Evolutionary conservation across 2,888 invertebrate genomes (phyloP).

Genomic region (Bedellia somnulentella): DNA sequence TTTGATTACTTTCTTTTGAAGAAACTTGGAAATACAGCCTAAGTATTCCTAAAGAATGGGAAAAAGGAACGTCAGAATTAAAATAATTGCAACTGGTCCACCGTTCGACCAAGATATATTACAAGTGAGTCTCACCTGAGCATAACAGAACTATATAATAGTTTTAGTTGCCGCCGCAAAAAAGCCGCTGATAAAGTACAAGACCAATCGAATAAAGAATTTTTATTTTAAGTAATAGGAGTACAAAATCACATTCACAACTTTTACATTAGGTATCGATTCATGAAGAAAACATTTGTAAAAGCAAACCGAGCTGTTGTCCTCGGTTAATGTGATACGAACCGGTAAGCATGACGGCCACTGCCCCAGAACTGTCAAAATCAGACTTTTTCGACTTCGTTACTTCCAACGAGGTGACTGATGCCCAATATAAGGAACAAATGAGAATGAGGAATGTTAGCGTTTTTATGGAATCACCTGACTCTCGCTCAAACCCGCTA

Average conservation of each 20-base stretch:
- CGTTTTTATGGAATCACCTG: constrained; percentile 65
- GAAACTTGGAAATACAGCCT: no score
- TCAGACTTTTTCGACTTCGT: constrained; percentile 90
- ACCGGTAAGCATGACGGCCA: constrained; percentile 84
- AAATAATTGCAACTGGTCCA: no score
- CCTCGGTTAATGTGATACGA: constrained; percentile 41
- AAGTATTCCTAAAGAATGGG: no score
- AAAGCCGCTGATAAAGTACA: constrained; percentile 58
- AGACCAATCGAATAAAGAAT: constrained; percentile 55
- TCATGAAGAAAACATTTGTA: constrained; percentile 29
- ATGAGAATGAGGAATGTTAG: constrained; percentile 66
- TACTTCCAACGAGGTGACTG: constrained; percentile 76
- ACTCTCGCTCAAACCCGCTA: constrained; percentile 49
- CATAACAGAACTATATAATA: no score
- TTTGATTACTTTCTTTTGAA: no score
- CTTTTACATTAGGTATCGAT: constrained; percentile 18
- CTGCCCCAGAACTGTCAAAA: constrained; percentile 83
- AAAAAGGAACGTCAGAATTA: constrained; percentile 56
- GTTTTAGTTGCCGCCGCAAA: no score
- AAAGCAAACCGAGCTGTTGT: constrained; percentile 27
- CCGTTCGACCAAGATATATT: constrained; percentile 35
- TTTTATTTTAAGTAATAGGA: no score
- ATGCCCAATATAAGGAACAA: constrained; percentile 69
- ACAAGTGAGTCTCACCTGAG: no score
- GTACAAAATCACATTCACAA: no score